Percentiles rank a stretch among this genome's conserved stretches.
Conservation (phyloP, 1,140 invertebrate species). For the Eupeodes corollae region DNA sequence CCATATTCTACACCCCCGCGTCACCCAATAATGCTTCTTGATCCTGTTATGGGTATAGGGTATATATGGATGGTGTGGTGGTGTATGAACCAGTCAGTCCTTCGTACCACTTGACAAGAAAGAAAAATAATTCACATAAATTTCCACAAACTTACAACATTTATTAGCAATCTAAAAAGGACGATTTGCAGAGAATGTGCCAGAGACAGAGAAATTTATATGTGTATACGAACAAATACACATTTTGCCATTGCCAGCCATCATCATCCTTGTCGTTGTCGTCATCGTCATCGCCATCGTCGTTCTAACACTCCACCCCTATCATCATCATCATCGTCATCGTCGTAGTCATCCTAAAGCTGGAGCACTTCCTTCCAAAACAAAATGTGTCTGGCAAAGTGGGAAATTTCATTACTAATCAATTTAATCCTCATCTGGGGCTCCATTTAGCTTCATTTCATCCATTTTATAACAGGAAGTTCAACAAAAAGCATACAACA, state of each 20-base stretch:
- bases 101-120: too few relatives aligned
- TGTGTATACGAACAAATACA: background rate
- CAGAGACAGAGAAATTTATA: background rate
- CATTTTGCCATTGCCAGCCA: background rate
- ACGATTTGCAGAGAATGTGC: background rate
- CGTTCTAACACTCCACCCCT: too few relatives aligned
- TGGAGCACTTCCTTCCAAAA: background rate
- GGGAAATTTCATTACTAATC: constrained; percentile 4
- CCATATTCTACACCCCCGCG: too few relatives aligned
- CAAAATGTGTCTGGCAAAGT: constrained; percentile 1
- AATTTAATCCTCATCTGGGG: constrained; percentile 4
- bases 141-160: too few relatives aligned
- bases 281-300: too few relatives aligned
- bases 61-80: too few relatives aligned
- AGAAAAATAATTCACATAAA: too few relatives aligned
- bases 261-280: background rate
- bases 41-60: too few relatives aligned
- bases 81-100: too few relatives aligned
- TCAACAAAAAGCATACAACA: background rate
- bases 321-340: background rate
- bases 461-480: background rate
- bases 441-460: background rate
- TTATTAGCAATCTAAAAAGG: background rate
- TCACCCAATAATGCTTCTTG: too few relatives aligned
- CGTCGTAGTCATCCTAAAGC: too few relatives aligned